These are phyloP conservation scores for Baronia brevicornis DNA, from an alignment of 2,888 invertebrate genomes.

Conservation along the genomic window DNA sequence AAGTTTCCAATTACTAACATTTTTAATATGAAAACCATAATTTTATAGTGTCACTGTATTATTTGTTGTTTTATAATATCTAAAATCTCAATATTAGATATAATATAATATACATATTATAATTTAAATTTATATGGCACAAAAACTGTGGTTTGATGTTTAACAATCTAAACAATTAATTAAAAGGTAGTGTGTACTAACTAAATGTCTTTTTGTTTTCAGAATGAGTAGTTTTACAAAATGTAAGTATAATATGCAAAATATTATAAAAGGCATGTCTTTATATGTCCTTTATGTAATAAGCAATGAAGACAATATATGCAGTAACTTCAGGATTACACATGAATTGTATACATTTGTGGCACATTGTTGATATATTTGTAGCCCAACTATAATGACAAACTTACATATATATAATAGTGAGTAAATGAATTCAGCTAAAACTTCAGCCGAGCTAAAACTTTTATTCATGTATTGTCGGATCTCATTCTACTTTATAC, in stretches of 20 bases:
- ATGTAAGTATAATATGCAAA: conserved; percentile 1
- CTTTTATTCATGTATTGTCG: too few species aligned
- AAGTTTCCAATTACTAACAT: conserved; percentile 10
- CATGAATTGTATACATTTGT: too few species aligned
- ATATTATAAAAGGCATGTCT: background rate
- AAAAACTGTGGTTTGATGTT: background rate
- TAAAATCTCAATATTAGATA: too few species aligned
- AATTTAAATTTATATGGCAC: background rate
- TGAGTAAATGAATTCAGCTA: too few species aligned
- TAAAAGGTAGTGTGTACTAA: background rate
- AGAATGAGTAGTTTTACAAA: conserved; percentile 13
- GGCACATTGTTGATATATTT: too few species aligned
- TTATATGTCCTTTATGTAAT: background rate
- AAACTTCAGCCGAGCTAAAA: too few species aligned
- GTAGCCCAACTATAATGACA: too few species aligned
- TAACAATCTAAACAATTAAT: background rate
- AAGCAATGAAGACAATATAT: conserved; percentile 2
- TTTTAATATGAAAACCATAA: background rate
- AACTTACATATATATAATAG: too few species aligned
- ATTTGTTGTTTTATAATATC: background rate
- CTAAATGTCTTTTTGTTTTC: conserved; percentile 11
- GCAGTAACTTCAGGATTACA: background rate
- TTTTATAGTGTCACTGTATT: background rate
- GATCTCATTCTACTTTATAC: too few species aligned
- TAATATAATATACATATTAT: too few species aligned